phyloP scores from a whole-genome alignment of 2,888 invertebrate genomes.

The Diogma glabrata region DNA sequence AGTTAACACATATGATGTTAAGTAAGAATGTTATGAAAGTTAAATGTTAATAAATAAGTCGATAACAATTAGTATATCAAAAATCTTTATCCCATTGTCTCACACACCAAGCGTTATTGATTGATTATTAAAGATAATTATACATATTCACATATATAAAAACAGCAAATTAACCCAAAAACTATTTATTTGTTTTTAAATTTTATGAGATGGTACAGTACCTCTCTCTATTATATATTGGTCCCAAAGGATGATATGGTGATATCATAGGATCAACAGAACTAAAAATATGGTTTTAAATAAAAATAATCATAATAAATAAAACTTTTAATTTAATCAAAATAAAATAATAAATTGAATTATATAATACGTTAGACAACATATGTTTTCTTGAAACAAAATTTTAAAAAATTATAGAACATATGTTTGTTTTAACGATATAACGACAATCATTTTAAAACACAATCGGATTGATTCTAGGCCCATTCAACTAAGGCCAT shows the following conservation, averaged over 20 bases:
- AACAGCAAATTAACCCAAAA: slow-evolving; percentile 5
- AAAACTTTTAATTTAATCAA: no score
- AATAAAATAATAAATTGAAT: slow-evolving; percentile 13
- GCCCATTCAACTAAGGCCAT: no score
- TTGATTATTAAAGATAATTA: slow-evolving; percentile 6
- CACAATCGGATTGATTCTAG: no score
- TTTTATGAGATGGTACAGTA: slow-evolving; percentile 25
- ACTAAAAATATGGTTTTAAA: slow-evolving; percentile 29
- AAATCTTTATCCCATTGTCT: no score
- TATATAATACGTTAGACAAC: not conserved
- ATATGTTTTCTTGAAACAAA: slow-evolving; percentile 5
- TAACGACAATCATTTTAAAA: no score
- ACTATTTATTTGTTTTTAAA: not conserved
- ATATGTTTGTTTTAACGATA: slow-evolving; percentile 6
- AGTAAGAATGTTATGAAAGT: no score
- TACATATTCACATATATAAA: not conserved
- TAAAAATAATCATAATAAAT: no score
- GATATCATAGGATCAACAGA: slow-evolving; percentile 40
- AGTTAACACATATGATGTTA: no score
- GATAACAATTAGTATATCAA: no score
- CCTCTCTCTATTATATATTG: slow-evolving; percentile 40
- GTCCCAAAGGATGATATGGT: slow-evolving; percentile 40
- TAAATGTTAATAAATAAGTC: no score
- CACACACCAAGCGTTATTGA: no score
- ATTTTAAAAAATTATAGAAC: no score